Evolutionary conservation across 30 jellyfish, hydroid and myxozoan species (phyloP).

Genomic region (Pseudorhiza aurosa): DNA sequence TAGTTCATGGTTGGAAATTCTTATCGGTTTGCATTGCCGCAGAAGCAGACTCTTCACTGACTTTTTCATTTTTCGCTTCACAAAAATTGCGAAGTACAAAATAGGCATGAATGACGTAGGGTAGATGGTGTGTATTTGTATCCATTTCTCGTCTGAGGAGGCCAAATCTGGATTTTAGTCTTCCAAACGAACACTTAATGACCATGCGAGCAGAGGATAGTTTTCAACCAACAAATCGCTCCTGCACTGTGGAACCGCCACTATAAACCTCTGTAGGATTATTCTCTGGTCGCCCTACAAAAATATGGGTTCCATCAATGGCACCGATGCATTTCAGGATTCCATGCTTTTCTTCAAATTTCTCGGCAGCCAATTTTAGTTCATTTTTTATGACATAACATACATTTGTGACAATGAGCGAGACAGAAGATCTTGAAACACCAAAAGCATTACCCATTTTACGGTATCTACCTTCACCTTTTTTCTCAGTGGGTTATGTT

Average conservation of each 20-base stretch:
- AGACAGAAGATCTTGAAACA: constrained; percentile 47
- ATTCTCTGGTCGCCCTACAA: constrained; percentile 11
- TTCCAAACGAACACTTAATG: constrained; percentile 62
- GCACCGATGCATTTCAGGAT: no score
- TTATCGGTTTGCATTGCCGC: not conserved
- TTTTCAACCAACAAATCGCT: constrained; percentile 61
- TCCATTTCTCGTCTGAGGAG: constrained; percentile 50
- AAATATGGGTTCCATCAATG: constrained; percentile 51
- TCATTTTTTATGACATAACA: not conserved
- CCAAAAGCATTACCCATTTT: constrained; percentile 69
- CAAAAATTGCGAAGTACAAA: constrained; percentile 42
- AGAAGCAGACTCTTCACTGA: not conserved
- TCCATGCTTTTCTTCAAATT: no score
- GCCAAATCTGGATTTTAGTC: constrained; percentile 62
- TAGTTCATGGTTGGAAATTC: not conserved
- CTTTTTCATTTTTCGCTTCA: constrained; percentile 23
- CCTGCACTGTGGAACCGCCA: constrained; percentile 43
- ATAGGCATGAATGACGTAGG: constrained; percentile 27
- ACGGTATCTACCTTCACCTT: constrained; percentile 62
- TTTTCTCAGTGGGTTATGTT: no score
- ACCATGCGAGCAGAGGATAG: constrained; percentile 73
- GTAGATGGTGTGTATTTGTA: not conserved
- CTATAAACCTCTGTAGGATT: constrained; percentile 30
- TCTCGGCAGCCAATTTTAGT: not conserved
- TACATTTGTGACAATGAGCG: constrained; percentile 16